Evolutionary conservation across 2,888 invertebrate species (phyloP), one percentile per base, ranked within the genome.

Genomic region (Drosophila mayaguana): DNA sequence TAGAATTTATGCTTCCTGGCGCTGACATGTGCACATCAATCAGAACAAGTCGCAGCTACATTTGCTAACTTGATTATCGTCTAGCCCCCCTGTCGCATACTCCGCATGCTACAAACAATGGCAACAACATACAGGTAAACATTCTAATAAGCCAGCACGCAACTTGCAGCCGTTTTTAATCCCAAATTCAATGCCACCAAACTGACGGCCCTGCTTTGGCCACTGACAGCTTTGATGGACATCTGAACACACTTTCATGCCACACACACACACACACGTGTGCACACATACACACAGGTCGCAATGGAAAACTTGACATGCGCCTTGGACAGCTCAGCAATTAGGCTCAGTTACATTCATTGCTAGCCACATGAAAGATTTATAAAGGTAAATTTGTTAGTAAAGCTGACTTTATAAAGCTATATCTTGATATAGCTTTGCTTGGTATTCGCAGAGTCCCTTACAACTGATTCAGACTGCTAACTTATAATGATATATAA

Each of bases 11-110:
- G 80, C 80, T 83, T 83, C 78, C 83, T 86, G 84, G 69, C 64
- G 74, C 80, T 84, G 88, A 81, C 81, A 83, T 81, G 80, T 76
- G 75, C 76, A 75, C 86, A 89, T 89, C 86, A 88, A 89, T 90
- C 88, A 89, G 22, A 62, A 18, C 70, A 63, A 72, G 78, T 67
- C 67, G 65, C 56, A 36, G 53, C 42, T 11, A 38, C 38, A 56
- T 28, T 43, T 78, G 72, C 40, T 65, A 67, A 79, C 84, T 80
- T 81, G 73, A 75, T 75, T 82, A 70, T 72, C 62, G 55, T 20
- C 38, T 22, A 36, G 50, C 48, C 28, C 45, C 56, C 66, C 22
- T 14, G 9, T 14, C 14, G 5, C 6, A 2, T 16, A 14, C 61
- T 36, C 32, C 18, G 8, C 18, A 3, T 18, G 12, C 40, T 28